A percentile compares a stretch with the other conserved stretches of the same genome.
Evolutionary conservation across 2,113 vertebrate genomes (phyloP).

Genomic region (Suricata suricatta): DNA sequence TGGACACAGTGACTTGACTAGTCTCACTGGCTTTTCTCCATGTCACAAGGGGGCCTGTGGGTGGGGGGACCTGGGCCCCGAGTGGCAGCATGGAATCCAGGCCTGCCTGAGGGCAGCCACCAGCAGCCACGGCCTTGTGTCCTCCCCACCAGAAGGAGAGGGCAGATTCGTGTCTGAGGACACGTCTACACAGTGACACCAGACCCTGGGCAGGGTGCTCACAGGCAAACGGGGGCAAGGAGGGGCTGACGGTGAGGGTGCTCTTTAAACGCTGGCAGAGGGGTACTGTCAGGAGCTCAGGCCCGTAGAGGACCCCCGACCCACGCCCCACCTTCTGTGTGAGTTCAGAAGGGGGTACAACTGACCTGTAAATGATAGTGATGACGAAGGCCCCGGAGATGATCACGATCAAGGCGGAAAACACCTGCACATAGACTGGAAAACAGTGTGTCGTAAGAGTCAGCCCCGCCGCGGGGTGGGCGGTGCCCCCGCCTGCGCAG

Average conservation of each 20-base stretch:
- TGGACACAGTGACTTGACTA: too few species aligned
- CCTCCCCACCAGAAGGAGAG: fast-evolving
- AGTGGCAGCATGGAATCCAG: neutral
- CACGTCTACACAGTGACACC: fast-evolving
- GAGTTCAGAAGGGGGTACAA: slow-evolving; percentile 37
- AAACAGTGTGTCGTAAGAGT: neutral
- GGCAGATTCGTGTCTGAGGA: neutral
- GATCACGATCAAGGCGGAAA: slow-evolving; percentile 72
- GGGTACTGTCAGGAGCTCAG: neutral
- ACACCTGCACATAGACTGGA: slow-evolving; percentile 67
- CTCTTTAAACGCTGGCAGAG: neutral
- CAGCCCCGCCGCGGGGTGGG: neutral
- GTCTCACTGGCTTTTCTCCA: neutral
- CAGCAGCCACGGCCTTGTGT: fast-evolving
- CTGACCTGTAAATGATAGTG: slow-evolving; percentile 70
- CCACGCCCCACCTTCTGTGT: neutral
- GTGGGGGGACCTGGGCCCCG: fast-evolving
- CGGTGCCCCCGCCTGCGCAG: too few species aligned
- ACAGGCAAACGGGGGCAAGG: neutral
- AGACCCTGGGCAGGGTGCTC: neutral
- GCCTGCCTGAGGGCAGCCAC: neutral
- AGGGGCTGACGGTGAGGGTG: neutral
- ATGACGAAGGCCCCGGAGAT: slow-evolving; percentile 13
- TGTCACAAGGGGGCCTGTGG: neutral
- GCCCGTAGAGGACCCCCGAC: too few species aligned